These are phyloP conservation scores for Mesorhabditis spiculigera DNA, from an alignment of 2,888 invertebrate species.

Conservation along the genomic window DNA sequence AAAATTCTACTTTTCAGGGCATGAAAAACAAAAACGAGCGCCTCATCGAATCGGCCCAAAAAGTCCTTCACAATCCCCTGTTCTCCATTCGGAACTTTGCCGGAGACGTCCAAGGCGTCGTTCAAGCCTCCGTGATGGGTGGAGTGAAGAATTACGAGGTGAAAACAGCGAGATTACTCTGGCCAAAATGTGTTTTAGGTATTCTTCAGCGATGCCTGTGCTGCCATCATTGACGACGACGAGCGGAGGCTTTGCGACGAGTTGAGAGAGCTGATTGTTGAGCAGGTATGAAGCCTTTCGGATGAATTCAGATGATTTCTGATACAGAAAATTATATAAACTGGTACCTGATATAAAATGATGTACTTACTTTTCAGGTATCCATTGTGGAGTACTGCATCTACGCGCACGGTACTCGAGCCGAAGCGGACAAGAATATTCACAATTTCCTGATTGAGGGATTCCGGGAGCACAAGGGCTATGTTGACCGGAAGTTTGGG, in stretches of 20 bases:
- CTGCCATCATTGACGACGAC: constrained; percentile 31
- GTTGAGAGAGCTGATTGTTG: constrained; percentile 35
- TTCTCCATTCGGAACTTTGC: constrained; percentile 28
- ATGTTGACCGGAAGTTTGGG: constrained; percentile 43
- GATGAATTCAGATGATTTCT: neutral
- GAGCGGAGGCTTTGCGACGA: constrained; percentile 31
- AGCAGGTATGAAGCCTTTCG: constrained; percentile 24
- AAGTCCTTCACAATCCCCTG: constrained; percentile 18
- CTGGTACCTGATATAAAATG: no score
- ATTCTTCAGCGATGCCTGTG: constrained; percentile 42
- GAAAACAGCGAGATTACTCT: neutral
- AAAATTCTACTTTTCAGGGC: neutral
- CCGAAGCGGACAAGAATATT: constrained; percentile 19
- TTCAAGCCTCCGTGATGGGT: constrained; percentile 39
- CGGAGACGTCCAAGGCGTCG: constrained; percentile 45
- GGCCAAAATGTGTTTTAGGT: constrained; percentile 9
- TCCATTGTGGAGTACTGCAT: constrained; percentile 49
- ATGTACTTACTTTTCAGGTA: constrained; percentile 16
- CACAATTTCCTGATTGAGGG: constrained; percentile 41
- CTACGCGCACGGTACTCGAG: constrained; percentile 35
- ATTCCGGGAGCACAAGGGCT: constrained; percentile 33
- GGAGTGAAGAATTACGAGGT: constrained; percentile 41
- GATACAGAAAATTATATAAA: neutral
- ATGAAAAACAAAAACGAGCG: constrained; percentile 5
- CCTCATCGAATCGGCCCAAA: constrained; percentile 16